A percentile compares a stretch with the other conserved stretches of the same genome.
phyloP scores from a whole-genome alignment of 2,113 vertebrate genomes.

The Pseudorectes ferrugineus region DNA sequence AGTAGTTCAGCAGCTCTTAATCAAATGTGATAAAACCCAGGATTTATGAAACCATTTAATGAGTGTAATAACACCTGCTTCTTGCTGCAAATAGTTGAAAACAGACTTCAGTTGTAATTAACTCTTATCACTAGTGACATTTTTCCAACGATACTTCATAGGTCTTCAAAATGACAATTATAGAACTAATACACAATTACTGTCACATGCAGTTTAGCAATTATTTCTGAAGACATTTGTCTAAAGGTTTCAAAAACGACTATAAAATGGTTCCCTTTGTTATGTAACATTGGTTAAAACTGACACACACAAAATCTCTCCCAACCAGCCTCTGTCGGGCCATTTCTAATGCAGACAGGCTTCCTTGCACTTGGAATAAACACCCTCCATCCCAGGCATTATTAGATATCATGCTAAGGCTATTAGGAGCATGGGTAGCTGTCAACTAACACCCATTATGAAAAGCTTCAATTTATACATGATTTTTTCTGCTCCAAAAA shows the following conservation, averaged over 20 bases:
- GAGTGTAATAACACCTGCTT: constrained; percentile 75
- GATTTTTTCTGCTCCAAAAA: constrained; percentile 64
- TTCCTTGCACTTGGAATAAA: background rate
- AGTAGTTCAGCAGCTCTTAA: constrained; percentile 67
- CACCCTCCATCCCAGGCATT: background rate
- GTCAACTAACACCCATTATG: constrained; percentile 62
- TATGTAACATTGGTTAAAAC: constrained; percentile 60
- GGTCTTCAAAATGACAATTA: constrained; percentile 80
- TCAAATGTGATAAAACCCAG: constrained; percentile 70
- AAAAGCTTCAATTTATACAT: constrained; percentile 67
- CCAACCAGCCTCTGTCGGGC: background rate
- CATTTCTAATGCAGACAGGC: background rate
- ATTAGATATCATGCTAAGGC: constrained; percentile 13
- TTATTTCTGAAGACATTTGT: constrained; percentile 77
- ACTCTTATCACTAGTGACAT: constrained; percentile 77
- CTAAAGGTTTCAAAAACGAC: constrained; percentile 68
- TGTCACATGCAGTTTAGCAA: constrained; percentile 78
- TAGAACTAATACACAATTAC: constrained; percentile 77
- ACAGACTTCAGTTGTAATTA: constrained; percentile 79
- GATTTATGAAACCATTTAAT: constrained; percentile 76
- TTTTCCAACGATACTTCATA: constrained; percentile 76
- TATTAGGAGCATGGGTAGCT: constrained; percentile 55
- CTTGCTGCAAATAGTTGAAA: constrained; percentile 71
- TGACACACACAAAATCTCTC: background rate
- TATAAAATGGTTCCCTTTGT: constrained; percentile 70